These are phyloP conservation scores for Chaetodon trifascialis DNA, from an alignment of 2,113 vertebrate genomes.

Conservation along the genomic window DNA sequence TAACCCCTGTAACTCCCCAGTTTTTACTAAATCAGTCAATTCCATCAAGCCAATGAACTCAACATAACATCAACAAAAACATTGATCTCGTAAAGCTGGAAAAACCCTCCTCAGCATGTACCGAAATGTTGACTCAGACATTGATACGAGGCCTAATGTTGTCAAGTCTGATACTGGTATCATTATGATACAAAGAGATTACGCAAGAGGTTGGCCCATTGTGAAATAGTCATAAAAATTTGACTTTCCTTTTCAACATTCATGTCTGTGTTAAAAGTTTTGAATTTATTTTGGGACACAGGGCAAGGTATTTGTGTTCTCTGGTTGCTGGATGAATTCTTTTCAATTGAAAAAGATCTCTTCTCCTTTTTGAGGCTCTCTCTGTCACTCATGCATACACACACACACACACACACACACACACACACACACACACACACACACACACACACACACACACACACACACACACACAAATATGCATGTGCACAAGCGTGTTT, in stretches of 20 bases:
- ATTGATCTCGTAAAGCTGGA: neutral
- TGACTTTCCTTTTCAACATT: neutral
- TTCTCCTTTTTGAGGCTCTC: constrained; percentile 7
- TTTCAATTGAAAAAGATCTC: neutral
- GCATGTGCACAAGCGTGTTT: neutral
- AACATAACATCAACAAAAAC: neutral
- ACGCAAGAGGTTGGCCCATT: neutral
- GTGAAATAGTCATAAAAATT: constrained; percentile 2
- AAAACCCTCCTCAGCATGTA: neutral
- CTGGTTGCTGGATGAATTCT: neutral
- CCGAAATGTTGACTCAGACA: neutral
- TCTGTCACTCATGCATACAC: neutral
- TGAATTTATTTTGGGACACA: neutral
- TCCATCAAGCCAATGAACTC: neutral
- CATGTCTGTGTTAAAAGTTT: neutral
- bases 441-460: neutral
- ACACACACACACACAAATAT: too few species aligned
- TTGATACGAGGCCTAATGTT: neutral
- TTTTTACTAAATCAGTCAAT: neutral
- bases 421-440: neutral
- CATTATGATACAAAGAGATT: neutral
- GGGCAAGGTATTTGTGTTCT: neutral
- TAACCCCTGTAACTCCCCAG: neutral
- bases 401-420: neutral
- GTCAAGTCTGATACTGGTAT: neutral